Base-by-base conservation (phyloP, 2,113 vertebrate species). In the Alexandromys fortis region DNA sequence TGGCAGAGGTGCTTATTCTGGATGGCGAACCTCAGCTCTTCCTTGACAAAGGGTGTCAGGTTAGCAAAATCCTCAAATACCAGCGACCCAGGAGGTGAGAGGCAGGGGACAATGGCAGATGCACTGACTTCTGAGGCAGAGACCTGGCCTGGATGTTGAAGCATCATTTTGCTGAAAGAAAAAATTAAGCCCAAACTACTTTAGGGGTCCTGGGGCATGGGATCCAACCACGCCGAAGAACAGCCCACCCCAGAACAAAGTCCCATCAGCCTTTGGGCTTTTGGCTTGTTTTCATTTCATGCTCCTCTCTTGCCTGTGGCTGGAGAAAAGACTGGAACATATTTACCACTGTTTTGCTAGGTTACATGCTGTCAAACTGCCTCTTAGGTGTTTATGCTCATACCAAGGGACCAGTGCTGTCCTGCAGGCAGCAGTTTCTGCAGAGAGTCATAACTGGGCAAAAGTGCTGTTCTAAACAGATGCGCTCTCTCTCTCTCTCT, bases 61-160 rank as follows among this genome's bases (percentile, higher is more conserved):
- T 99, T 98, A 97, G 99, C 99, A 98, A 99, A 99, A 98, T 99
- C 99, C 96, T 99, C 99, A 97, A 99, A 99, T 68, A 99, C 99
- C 96, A 99, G 98, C 38, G 99, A 98, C 47, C 99, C 99, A 4
- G 99, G 99, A 42, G 99, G 99, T 42, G 99, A 99, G 90, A 99
- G 98, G 98, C 99, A 99, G 85, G 99, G 99, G 30, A 99, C 99
- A 96, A 99, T 98, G 96, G 99, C 99, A 1, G 99, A 99, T 47
- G 99, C 99, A 95, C 99, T 99, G 99, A 99, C 99, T 98, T 99
- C 99, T 7, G 99, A 99, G 89, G 99, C 99, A 94, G 99, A 98
- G 94, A 99, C 98, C 95, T 99, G 99, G 94, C 99, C 99, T 55
- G 99, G 96, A 98, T 99, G 99, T 97, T 99, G 99, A 98, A 99